Evolutionary conservation across 2,113 vertebrate genomes (phyloP).

Genomic region (Nestor notabilis): DNA sequence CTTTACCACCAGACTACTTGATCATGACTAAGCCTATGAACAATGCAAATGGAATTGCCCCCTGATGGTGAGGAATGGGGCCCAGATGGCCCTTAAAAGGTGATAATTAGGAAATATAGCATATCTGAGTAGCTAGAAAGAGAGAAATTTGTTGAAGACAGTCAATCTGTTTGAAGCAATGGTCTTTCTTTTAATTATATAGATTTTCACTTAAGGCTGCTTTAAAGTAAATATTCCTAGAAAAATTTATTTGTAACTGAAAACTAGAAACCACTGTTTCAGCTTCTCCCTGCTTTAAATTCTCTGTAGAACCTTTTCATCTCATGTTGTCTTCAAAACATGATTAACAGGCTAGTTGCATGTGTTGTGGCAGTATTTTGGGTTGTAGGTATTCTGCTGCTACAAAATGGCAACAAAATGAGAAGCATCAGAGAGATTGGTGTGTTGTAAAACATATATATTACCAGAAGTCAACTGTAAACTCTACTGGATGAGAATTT

Average conservation of each 20-base stretch:
- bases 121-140: constrained; percentile 85
- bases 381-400: constrained; percentile 55
- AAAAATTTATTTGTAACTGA: constrained; percentile 66
- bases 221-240: constrained; percentile 74
- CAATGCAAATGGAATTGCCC: constrained; percentile 99
- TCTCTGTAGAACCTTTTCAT: constrained; percentile 39
- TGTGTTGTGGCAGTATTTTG: constrained; percentile 34
- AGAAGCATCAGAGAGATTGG: constrained; percentile 20
- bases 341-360: constrained; percentile 45
- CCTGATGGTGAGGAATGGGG: constrained; percentile 96
- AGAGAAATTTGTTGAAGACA: constrained; percentile 84
- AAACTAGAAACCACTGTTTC: constrained; percentile 53
- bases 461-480: constrained; percentile 61
- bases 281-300: constrained; percentile 35
- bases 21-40: constrained; percentile 96
- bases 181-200: constrained; percentile 80
- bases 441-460: neutral
- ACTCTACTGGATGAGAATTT: constrained; percentile 46
- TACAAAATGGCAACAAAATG: constrained; percentile 60
- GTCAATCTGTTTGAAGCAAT: constrained; percentile 85
- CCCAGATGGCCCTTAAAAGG: constrained; percentile 99
- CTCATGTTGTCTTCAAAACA: constrained; percentile 16
- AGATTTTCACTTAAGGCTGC: constrained; percentile 76
- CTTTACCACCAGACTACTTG: constrained; percentile 95
- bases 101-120: constrained; percentile 99